Evolutionary conservation across 2,797 vertebrate genomes (phyloP).

Genomic region (Ibycter americanus): DNA sequence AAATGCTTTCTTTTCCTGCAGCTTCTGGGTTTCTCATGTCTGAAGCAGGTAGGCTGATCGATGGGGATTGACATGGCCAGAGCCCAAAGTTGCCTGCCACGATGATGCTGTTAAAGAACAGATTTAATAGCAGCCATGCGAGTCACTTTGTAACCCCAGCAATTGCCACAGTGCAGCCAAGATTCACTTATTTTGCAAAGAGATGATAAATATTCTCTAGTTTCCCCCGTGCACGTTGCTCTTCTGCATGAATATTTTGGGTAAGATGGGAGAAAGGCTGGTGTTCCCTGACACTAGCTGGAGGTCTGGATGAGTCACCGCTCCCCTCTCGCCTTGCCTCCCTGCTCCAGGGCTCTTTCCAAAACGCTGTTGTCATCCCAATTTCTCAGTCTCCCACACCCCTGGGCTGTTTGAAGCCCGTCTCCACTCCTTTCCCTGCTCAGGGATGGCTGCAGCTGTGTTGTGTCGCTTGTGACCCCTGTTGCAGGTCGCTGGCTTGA

Average conservation of each 20-base stretch:
- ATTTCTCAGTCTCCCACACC: not conserved
- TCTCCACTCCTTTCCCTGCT: not conserved
- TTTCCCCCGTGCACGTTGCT: accelerated
- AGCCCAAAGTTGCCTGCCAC: not conserved
- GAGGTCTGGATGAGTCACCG: not conserved
- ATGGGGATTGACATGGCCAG: not conserved
- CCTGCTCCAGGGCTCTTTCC: not conserved
- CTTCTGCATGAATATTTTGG: accelerated
- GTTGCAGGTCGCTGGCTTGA: not conserved
- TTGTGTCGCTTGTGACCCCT: not conserved
- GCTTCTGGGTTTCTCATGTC: not conserved
- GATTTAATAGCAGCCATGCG: not conserved
- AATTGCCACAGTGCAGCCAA: accelerated
- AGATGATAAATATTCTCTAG: not conserved
- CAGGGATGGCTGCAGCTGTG: not conserved
- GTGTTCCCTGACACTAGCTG: accelerated
- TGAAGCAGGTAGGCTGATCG: not conserved
- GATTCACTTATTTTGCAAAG: not conserved
- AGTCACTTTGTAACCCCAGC: not conserved
- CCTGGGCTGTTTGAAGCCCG: not conserved
- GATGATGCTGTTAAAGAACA: not conserved
- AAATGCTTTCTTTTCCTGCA: not conserved
- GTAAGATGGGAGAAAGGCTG: not conserved
- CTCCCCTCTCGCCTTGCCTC: not conserved
- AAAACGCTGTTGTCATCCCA: not conserved